Evolutionary conservation across 2,888 invertebrate genomes (phyloP), one percentile per base, ranked within the genome.

Genomic region (Chloroclystis v-ata): DNA sequence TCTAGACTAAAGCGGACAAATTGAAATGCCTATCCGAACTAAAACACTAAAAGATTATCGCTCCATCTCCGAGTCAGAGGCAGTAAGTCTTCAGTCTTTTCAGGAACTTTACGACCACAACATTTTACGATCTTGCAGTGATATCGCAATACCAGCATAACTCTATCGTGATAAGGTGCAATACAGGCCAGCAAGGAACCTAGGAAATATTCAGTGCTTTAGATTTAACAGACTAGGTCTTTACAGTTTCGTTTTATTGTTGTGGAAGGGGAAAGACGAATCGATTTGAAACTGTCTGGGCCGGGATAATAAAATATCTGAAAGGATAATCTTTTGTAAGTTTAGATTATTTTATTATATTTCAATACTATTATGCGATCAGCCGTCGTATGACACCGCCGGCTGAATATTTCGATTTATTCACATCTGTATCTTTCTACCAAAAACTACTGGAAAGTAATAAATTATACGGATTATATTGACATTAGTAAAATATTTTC

Each of bases 121-220:
- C 32, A 33, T 55, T 54, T 56, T 52, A 57, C 48, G 51, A 52
- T 40, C 38, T 8, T 46, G 25, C 42, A 40, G 26, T n/a, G 61
- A 53, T 43, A 60, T 54, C 41, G 56, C 37, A 66, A 65, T 63
- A 60, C 59, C 49, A 61, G 59, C 65, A 61, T 59, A 73, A 71
- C 57, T 37, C 20, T 25, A 43, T 54, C 59, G 57, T 61, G 49
- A 53, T 65, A 71, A 54, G 62, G 66, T 49, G 46, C 58, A 57
- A 60, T 75, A 70, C 63, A 41, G 54, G 38, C 44, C 14, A 39
- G 11, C 26, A 38, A 38, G 38, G 20, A 38, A 24, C 29, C 42
- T 49, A 45, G 38, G 37, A 25, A 38, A 29, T 37, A 24, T 13
- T 30, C 8, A 26, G 16, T 33, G 14, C 14, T 16, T 9, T 4